Base-by-base conservation (phyloP, 1,140 invertebrate species). In the Calycopis cecrops region DNA sequence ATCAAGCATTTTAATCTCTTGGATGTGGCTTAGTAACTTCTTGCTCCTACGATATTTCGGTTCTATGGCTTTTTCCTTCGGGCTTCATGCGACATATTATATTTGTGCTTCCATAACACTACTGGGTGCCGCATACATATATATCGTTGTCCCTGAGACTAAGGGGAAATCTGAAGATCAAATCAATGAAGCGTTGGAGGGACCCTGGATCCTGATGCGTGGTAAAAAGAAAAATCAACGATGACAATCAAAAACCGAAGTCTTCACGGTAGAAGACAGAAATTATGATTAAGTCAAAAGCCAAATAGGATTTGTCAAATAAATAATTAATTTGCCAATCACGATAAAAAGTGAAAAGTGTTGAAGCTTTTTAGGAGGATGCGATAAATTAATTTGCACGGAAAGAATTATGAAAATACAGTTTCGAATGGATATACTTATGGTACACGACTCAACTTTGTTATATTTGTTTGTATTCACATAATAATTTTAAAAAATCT, bases 1-100 rank as follows among this genome's bases (percentile, higher is more conserved):
- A 4, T 86, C 83, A 21, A 83, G 83, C 48, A 71, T 86, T 10
- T 69, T 86, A 10, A 79, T 86, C 44, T 76, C 79, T n/a, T 86
- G 79, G 79, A 85, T 78, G 65, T 85, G 83, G 83, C 60, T 85
- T 0, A 82, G 76, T 59, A 85, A 72, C 56, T 86, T 86, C 47
- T 63, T 86, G 16, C 57, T 83, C 8, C 76, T 86, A 0, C 70
- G 81, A 9, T 86, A 85, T 62, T 86, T 75, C 55, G 79, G 81
- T 3, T 67, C 73, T 42, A 59, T 85, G 0, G 79, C 83, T 9
- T 56, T 76, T 21, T 63, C 66, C 0, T 62, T 86, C 16, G 80
- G 83, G 0, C 74, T 86, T 34, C 80, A 86, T 65, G 75, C 76
- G 8, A 76, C 73, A 4, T 86, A 83, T 62, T 86, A 84, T 42